phyloP scores from a whole-genome alignment of 2,888 invertebrate genomes.

The Rambutsinella grinnellia region DNA sequence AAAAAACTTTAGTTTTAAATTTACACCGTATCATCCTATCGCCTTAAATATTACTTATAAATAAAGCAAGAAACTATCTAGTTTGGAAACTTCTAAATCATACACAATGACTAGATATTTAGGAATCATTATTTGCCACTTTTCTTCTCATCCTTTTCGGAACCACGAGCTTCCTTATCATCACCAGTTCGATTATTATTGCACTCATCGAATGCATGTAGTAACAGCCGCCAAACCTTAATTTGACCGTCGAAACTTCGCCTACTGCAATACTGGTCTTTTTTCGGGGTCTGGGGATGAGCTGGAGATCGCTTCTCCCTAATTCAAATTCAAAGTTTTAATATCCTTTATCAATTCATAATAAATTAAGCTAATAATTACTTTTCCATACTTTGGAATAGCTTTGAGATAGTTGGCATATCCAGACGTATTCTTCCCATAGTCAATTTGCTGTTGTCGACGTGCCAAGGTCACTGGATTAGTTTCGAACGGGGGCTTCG shows the following conservation, averaged over 20 bases:
- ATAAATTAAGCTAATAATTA: no score
- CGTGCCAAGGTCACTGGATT: constrained; percentile 80
- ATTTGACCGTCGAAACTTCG: constrained; percentile 72
- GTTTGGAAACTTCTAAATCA: no score
- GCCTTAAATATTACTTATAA: no score
- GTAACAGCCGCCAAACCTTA: constrained; percentile 68
- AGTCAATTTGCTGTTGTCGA: constrained; percentile 94
- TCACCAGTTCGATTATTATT: not conserved
- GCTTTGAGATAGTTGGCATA: constrained; percentile 81
- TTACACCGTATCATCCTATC: no score
- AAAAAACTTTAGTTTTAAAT: no score
- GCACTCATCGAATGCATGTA: constrained; percentile 67
- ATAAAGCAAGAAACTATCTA: no score
- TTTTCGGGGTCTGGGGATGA: constrained; percentile 72
- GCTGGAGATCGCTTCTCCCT: constrained; percentile 62
- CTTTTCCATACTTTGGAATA: constrained; percentile 78
- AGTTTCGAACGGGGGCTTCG: no score
- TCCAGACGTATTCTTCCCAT: constrained; percentile 92
- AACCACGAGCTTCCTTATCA: no score
- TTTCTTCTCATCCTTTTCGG: no score
- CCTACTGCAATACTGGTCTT: constrained; percentile 70
- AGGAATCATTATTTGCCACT: no score
- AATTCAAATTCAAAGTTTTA: no score
- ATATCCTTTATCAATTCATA: not conserved
- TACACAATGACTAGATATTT: no score